Conservation (phyloP, 2,113 vertebrate genomes). For the Vanacampus margaritifer region DNA sequence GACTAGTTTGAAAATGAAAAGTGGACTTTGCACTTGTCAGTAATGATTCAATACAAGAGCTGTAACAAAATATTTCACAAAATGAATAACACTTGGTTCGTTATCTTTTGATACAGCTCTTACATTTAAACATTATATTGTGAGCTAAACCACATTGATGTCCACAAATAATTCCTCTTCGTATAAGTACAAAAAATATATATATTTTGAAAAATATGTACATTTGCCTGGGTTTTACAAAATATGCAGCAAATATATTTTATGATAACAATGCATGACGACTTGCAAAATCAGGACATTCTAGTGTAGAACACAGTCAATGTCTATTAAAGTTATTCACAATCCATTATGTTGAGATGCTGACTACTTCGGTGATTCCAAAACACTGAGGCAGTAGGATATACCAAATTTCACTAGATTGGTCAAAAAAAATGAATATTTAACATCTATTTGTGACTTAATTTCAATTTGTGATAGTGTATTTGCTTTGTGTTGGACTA, state of each 20-base stretch:
- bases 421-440: too few relatives aligned
- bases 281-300: not conserved
- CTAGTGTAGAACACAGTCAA: too few relatives aligned
- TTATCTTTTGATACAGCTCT: too few relatives aligned
- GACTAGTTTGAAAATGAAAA: not conserved
- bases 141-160: too few relatives aligned
- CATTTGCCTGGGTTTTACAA: not conserved
- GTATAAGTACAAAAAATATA: not conserved
- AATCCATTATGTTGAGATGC: not conserved
- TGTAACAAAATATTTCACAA: not conserved
- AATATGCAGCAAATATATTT: not conserved
- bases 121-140: not conserved
- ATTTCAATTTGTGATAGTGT: not conserved
- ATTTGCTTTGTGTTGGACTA: not conserved
- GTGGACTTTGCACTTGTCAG: constrained; percentile 27
- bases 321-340: too few relatives aligned
- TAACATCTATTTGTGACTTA: too few relatives aligned
- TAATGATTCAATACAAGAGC: not conserved
- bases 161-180: not conserved
- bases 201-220: not conserved
- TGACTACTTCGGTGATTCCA: too few relatives aligned
- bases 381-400: too few relatives aligned
- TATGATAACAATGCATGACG: not conserved
- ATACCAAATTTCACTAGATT: too few relatives aligned
- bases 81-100: too few relatives aligned